Evolutionary conservation across 2,797 vertebrate genomes (phyloP), one percentile per base, ranked within the genome.

Genomic region (Cyclura pinguis): DNA sequence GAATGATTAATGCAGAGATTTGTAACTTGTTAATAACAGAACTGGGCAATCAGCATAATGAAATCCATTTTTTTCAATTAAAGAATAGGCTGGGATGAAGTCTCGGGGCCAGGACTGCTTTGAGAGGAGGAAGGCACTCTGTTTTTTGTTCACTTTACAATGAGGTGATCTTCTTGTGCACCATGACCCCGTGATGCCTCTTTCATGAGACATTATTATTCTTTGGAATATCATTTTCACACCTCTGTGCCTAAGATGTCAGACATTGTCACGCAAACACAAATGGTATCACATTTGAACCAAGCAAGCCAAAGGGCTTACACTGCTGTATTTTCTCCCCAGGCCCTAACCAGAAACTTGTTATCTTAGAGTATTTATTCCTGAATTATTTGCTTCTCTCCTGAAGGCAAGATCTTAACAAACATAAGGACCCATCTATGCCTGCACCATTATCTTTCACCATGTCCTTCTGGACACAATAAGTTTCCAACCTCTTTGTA

Each of bases 21-120:
- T 94, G 93, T 95, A 93, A 76, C 76, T 92, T 88, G 80, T 93
- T 96, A 96, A 95, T 95, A 93, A 88, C 50, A 95, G 93, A 93
- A 92, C 0, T 87, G 93, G 89, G 84, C 93, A 93, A 94, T 95
- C 91, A 88, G 62, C 20, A 90, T 93, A 95, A 96, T 95, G 94
- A 95, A 95, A 92, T 50, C 91, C 93, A 92, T 89, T 92, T 87
- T 93, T 84, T 93, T 90, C 94, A 77, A 90, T 93, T 94, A 94
- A 92, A 80, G 87, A 92, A 78, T 0, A 0, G 85, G 69, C 0
- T 0, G 62, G 86, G 52, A 55, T 90, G 57, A 0, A 4, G 74
- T 9, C 35, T 4, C 3, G 6, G n/a, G 57, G 83, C 35, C 67
- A 81, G 27, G 35, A 20, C 35, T 38, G 73, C 59, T 29, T 83